Conservation (phyloP, 53 echinoderm and acorn worm species). For the Antedon mediterranea region DNA sequence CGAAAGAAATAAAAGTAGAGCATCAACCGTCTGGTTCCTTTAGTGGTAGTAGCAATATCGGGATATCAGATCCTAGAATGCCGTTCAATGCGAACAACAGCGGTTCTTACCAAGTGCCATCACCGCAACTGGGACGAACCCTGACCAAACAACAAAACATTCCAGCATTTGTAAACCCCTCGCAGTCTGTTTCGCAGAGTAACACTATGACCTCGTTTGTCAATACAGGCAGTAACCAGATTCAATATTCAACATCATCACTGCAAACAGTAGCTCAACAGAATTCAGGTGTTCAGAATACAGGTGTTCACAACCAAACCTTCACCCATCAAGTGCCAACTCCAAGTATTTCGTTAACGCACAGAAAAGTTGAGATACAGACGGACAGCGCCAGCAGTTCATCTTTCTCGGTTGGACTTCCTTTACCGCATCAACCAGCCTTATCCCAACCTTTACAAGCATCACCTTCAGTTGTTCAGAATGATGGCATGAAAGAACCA, state of each 20-base stretch:
- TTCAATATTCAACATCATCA: too few species aligned
- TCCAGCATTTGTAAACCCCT: background rate
- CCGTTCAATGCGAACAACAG: background rate
- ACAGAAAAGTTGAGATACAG: background rate
- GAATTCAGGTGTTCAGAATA: background rate
- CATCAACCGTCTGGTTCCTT: background rate
- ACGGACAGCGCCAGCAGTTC: background rate
- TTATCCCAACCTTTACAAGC: background rate
- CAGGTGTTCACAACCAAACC: background rate
- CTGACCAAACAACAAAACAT: background rate
- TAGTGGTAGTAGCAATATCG: background rate
- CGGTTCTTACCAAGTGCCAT: background rate
- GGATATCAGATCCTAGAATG: background rate
- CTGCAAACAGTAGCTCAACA: background rate
- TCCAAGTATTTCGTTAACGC: background rate
- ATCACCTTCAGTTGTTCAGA: background rate
- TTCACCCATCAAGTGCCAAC: background rate
- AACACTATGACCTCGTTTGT: background rate
- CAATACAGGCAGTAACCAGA: too few species aligned
- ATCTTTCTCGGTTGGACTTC: background rate
- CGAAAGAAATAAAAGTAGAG: too few species aligned
- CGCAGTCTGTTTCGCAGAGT: background rate
- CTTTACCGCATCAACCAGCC: constrained; percentile 6
- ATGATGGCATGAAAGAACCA: too few species aligned
- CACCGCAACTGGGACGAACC: background rate